Conservation (phyloP, 2,113 vertebrate species). For the Sakesphorus luctuosus region DNA sequence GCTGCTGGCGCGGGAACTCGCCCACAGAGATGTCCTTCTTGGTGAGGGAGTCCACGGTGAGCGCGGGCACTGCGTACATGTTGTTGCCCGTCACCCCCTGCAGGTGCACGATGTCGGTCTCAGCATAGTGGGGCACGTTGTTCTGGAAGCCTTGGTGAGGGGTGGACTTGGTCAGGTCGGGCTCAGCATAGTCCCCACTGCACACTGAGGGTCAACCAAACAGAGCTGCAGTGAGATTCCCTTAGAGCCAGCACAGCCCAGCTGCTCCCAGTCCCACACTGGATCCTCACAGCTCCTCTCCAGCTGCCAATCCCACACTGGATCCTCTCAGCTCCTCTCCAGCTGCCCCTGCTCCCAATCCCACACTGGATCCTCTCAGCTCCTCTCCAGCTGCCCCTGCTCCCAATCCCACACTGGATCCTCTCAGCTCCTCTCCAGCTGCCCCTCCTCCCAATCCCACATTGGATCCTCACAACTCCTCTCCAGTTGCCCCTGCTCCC, state of each 20-base stretch:
- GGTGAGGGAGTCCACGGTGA: conserved; percentile 64
- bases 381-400: no score
- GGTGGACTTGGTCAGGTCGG: conserved; percentile 62
- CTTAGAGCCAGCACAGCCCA: not conserved
- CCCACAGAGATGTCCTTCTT: conserved; percentile 67
- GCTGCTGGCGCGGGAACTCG: conserved; percentile 63
- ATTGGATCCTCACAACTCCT: no score
- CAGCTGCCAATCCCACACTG: not conserved
- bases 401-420: not conserved
- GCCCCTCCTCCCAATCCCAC: not conserved
- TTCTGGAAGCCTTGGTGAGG: conserved; percentile 71
- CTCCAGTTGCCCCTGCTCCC: not conserved
- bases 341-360: not conserved
- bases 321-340: no score
- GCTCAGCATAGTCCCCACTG: conserved; percentile 63
- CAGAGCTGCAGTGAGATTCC: not conserved
- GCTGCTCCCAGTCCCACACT: not conserved
- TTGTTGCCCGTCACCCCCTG: conserved; percentile 58
- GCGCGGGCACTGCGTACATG: conserved; percentile 56
- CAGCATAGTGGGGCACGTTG: conserved; percentile 42
- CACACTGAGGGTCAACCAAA: conserved; percentile 18
- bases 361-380: not conserved
- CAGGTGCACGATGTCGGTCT: conserved; percentile 57
- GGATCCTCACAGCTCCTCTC: no score
- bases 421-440: not conserved